phyloP scores from a whole-genome alignment of 92 coral and sea anemone genomes.

The Parazoanthus swiftii region DNA sequence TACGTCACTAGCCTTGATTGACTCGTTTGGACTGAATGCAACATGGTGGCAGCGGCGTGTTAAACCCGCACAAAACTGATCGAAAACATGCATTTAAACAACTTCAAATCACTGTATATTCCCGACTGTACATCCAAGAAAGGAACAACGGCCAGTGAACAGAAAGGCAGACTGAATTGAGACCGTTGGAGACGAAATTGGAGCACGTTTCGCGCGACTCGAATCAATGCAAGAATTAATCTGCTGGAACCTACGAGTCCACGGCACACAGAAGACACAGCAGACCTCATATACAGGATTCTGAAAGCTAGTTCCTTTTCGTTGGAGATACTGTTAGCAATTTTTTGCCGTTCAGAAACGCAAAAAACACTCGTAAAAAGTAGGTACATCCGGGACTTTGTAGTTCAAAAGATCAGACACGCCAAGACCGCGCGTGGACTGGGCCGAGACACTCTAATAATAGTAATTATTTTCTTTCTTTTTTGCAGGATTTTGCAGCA shows the following conservation, averaged over 20 bases:
- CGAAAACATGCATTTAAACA: constrained; percentile 19
- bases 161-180: constrained; percentile 8
- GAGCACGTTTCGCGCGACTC: constrained; percentile 20
- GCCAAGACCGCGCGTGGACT: constrained; percentile 21
- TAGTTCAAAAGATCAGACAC: constrained; percentile 1
- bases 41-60: constrained; percentile 18
- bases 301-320: constrained; percentile 14
- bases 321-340: constrained; percentile 13
- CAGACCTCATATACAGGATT: constrained; percentile 16
- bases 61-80: not conserved
- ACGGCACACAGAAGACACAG: not conserved
- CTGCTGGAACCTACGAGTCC: constrained; percentile 13
- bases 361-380: constrained; percentile 2
- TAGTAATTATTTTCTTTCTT: not conserved
- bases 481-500: not conserved
- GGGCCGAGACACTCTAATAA: constrained; percentile 18
- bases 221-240: not conserved
- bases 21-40: constrained; percentile 4
- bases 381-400: constrained; percentile 17
- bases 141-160: constrained; percentile 36
- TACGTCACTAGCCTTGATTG: constrained; percentile 1
- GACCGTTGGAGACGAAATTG: constrained; percentile 16
- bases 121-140: constrained; percentile 35
- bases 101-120: constrained; percentile 9
- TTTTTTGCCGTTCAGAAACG: not conserved